Evolutionary conservation across 2,888 invertebrate species (phyloP).

Genomic region (Zygogramma bicolorata): DNA sequence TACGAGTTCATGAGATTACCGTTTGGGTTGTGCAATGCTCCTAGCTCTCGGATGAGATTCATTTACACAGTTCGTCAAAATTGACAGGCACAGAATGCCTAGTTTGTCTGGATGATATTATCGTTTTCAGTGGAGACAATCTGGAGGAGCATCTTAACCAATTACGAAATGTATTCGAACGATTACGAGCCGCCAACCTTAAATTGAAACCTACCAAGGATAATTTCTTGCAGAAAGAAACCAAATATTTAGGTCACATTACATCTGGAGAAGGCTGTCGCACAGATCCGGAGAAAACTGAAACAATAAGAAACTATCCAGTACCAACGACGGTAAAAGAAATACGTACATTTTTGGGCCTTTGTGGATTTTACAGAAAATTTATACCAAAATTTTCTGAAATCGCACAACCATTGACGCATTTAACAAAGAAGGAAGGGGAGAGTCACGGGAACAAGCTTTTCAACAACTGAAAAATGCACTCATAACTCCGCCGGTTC

Average conservation of each 20-base stretch:
- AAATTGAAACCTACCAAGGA: slow-evolving; percentile 19
- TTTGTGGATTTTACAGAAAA: too few species aligned
- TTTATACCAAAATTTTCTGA: too few species aligned
- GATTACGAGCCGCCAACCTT: background rate
- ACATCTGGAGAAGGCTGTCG: too few species aligned
- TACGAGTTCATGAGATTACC: slow-evolving; percentile 16
- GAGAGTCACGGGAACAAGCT: too few species aligned
- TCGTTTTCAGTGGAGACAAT: slow-evolving; percentile 38
- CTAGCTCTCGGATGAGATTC: slow-evolving; percentile 9
- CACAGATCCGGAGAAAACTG: too few species aligned
- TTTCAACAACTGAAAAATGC: too few species aligned
- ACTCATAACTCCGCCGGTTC: too few species aligned
- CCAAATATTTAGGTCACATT: background rate
- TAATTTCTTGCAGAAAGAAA: background rate
- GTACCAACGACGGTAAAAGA: too few species aligned
- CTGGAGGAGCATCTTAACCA: slow-evolving; percentile 31
- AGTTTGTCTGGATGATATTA: slow-evolving; percentile 46
- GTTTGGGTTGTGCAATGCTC: slow-evolving; percentile 16
- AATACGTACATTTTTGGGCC: too few species aligned
- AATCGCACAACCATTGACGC: too few species aligned
- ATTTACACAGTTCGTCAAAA: slow-evolving; percentile 8
- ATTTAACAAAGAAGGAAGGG: too few species aligned
- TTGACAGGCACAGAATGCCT: slow-evolving; percentile 16
- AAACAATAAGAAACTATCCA: too few species aligned
- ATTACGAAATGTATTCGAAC: background rate